Percentiles rank a stretch among this genome's conserved stretches.
Conservation (phyloP, 2,113 vertebrate genomes). For the Mobula birostris region DNA sequence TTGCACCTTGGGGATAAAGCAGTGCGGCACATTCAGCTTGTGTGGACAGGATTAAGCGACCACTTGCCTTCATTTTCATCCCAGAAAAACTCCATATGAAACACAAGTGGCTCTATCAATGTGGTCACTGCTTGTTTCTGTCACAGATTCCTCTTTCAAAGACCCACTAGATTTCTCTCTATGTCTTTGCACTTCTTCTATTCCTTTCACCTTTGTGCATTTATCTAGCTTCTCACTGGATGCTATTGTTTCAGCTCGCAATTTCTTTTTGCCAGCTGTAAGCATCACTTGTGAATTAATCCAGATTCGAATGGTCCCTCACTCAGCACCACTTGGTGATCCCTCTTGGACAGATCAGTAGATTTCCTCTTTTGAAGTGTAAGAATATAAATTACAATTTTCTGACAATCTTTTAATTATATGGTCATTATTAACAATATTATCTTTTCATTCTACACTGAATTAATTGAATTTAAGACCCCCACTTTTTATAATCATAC, state of each 20-base stretch:
- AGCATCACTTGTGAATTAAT: background rate
- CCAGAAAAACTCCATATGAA: background rate
- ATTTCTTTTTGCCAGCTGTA: background rate
- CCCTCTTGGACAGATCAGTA: too few species aligned
- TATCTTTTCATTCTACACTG: too few species aligned
- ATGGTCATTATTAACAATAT: too few species aligned
- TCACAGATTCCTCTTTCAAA: background rate
- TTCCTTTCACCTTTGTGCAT: background rate
- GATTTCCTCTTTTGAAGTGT: too few species aligned
- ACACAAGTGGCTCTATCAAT: background rate
- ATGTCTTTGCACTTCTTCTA: background rate
- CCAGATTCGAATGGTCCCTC: too few species aligned
- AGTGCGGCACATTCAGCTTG: background rate
- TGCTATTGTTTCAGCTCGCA: background rate
- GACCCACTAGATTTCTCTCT: background rate
- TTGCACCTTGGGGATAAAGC: background rate
- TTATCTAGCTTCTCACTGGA: background rate
- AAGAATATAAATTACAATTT: too few species aligned
- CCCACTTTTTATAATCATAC: too few species aligned
- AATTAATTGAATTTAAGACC: too few species aligned
- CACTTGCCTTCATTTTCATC: background rate
- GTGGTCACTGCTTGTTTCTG: too few species aligned
- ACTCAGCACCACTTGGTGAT: too few species aligned
- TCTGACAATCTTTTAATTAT: too few species aligned
- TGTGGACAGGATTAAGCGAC: background rate